Conservation (phyloP, 2,797 vertebrate genomes). For the Premnoplex brunnescens region DNA sequence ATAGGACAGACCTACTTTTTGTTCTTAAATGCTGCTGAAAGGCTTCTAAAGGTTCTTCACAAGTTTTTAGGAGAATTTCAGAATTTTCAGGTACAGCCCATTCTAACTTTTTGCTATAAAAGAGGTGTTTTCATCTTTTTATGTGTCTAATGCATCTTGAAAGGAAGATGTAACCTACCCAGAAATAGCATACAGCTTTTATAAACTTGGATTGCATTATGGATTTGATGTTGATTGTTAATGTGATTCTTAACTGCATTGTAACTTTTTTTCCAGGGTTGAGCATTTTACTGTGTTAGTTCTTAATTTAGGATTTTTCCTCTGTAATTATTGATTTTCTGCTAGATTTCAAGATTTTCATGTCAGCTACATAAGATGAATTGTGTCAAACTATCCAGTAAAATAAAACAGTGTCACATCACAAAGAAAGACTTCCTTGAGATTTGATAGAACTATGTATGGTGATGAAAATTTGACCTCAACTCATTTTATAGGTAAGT, state of each 20-base stretch:
- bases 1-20: not conserved
- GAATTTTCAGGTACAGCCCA: not conserved
- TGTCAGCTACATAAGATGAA: slow-evolving; percentile 8
- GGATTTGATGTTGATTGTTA: slow-evolving; percentile 24
- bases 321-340: slow-evolving; percentile 17
- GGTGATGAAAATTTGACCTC: not conserved
- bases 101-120: not conserved
- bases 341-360: slow-evolving; percentile 20
- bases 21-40: not conserved
- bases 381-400: not conserved
- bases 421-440: not conserved
- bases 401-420: not conserved
- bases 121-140: not conserved
- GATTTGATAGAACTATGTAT: not conserved
- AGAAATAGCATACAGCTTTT: slow-evolving; percentile 21
- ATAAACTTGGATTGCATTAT: not conserved
- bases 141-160: not conserved
- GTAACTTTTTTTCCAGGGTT: slow-evolving; percentile 5
- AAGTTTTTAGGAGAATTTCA: not conserved
- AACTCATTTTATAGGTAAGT: slow-evolving; percentile 48
- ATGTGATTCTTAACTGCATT: slow-evolving; percentile 21
- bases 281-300: slow-evolving; percentile 25
- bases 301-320: slow-evolving; percentile 22
- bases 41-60: not conserved
- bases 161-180: slow-evolving; percentile 13